A percentile compares a stretch with the other conserved stretches of the same genome.
phyloP scores from a whole-genome alignment of 2,113 vertebrate genomes.

The Patagioenas fasciata region DNA sequence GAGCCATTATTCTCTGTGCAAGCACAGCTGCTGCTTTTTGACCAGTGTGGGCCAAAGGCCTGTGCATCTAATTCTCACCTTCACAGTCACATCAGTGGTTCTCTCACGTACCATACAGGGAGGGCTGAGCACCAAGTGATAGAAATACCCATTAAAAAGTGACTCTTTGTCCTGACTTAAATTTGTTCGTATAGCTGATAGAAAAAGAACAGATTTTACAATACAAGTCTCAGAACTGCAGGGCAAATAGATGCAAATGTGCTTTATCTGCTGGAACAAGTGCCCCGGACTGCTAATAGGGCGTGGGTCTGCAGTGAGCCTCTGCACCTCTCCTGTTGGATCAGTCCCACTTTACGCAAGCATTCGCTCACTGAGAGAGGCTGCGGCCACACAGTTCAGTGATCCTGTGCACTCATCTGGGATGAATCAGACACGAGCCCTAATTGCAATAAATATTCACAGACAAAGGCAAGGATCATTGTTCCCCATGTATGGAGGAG shows the following conservation, averaged over 20 bases:
- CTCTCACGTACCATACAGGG: not conserved
- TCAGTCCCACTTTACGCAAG: not conserved
- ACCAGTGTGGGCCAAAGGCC: not conserved
- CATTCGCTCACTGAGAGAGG: not conserved
- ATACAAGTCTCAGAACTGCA: not conserved
- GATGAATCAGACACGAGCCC: slow-evolving; percentile 11
- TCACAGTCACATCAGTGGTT: not conserved
- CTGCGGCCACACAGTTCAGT: not conserved
- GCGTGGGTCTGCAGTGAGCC: not conserved
- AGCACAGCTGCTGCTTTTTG: not conserved
- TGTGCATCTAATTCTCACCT: not conserved
- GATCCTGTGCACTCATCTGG: not conserved
- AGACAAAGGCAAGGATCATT: slow-evolving; percentile 51
- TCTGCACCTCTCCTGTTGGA: not conserved
- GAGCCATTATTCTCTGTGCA: not conserved
- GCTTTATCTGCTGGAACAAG: not conserved
- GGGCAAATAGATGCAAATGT: not conserved
- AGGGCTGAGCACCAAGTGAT: slow-evolving; percentile 30
- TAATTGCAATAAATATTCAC: slow-evolving; percentile 30
- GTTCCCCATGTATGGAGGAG: slow-evolving; percentile 1
- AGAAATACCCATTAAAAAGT: slow-evolving; percentile 5
- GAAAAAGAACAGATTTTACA: slow-evolving; percentile 11
- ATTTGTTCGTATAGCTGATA: not conserved
- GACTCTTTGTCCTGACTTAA: not conserved
- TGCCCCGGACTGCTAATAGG: not conserved